Base-by-base conservation (phyloP, 2,113 vertebrate genomes). In the Coptodon rendalli region DNA sequence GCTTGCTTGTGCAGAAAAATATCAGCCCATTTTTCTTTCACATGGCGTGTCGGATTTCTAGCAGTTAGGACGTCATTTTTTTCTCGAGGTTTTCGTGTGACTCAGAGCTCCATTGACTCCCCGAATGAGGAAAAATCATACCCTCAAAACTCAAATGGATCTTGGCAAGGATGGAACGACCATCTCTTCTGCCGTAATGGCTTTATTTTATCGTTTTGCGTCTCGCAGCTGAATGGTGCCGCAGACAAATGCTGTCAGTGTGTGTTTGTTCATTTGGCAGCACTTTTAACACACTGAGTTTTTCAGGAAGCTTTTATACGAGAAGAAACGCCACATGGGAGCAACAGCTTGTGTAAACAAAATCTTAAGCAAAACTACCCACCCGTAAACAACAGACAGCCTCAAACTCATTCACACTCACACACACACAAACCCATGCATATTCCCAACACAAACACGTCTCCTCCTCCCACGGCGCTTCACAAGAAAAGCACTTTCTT, bases 271-370 rank as follows among this genome's bases (percentile, higher is more conserved):
- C 92, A 87, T 89, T 92, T 93, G 87, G 88, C 86, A 78, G 80
- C 81, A 5, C 83, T 88, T 84, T 85, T 66, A 94, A 84, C 80
- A 66, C 84, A 24, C 9, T n/a, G 17, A 81, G 56, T 54, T 87
- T 91, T 91, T 83, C 50, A 10, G 81, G 83, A 88, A 83, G 84
- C 83, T 88, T 84, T 91, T 82, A 80, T 16, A 86, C 43, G 2
- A 83, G 82, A 86, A 68, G 82, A 54, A 78, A 78, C 22, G 52
- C 89, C 89, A 85, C 89, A 87, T 80, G 89, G 90, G 89, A 91
- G 88, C 91, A 89, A 81, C 90, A 91, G 90, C 90, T 91, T 89
- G 91, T 89, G 88, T 90, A 92, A 93, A 94, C 92, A 92, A 83
- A 89, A 87, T 88, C 76, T 88, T 45, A 89, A 86, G 83, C 80